These are phyloP conservation scores for Oryzias dopingdopingensis DNA, from an alignment of 2,797 vertebrate genomes.

Conservation along the genomic window DNA sequence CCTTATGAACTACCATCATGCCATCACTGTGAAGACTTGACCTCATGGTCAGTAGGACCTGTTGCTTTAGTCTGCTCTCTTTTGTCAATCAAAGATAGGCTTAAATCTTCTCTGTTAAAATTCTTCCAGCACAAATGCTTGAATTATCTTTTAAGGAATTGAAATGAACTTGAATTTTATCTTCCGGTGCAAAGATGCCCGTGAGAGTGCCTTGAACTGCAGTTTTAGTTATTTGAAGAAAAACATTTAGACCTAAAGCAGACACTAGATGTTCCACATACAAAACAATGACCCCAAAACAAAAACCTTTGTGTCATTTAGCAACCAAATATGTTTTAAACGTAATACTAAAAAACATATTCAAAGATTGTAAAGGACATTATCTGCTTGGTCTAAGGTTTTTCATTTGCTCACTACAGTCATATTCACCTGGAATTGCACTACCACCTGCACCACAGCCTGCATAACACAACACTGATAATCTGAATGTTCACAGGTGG, in stretches of 20 bases:
- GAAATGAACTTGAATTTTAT: slow-evolving; percentile 71
- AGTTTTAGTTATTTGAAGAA: slow-evolving; percentile 79
- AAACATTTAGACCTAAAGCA: slow-evolving; percentile 62
- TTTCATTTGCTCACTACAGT: neutral
- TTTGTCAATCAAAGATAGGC: slow-evolving; percentile 50
- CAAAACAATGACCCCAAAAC: neutral
- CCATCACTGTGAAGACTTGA: slow-evolving; percentile 82
- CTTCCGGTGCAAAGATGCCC: slow-evolving; percentile 68
- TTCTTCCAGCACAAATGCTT: slow-evolving; percentile 68
- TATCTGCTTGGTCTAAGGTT: neutral
- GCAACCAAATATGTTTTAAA: neutral
- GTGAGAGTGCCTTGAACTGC: slow-evolving; percentile 78
- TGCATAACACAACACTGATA: slow-evolving; percentile 53
- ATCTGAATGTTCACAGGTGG: slow-evolving; percentile 51
- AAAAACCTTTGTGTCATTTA: neutral
- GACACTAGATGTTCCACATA: slow-evolving; percentile 24
- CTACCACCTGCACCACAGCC: slow-evolving; percentile 31
- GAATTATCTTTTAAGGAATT: slow-evolving; percentile 57
- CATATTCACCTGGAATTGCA: slow-evolving; percentile 6
- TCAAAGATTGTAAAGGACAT: neutral
- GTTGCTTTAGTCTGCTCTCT: slow-evolving; percentile 55
- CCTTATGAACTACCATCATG: slow-evolving; percentile 59
- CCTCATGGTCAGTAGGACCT: slow-evolving; percentile 58
- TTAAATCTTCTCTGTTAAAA: slow-evolving; percentile 51
- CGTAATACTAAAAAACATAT: no score